Evolutionary conservation across 2,797 vertebrate genomes (phyloP).

Genomic region (Sebastes nivosus): DNA sequence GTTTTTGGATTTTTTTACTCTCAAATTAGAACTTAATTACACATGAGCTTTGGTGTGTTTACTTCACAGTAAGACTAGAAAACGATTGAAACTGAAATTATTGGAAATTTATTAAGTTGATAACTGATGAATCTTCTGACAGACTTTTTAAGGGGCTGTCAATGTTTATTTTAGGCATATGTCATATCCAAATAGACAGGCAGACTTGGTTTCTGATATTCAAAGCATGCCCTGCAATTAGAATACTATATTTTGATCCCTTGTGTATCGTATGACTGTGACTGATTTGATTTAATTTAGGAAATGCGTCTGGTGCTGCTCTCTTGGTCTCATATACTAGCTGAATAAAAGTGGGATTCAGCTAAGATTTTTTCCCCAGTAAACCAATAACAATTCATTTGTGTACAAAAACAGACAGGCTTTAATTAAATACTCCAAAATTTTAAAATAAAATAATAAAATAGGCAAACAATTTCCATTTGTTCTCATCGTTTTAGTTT

Average conservation of each 20-base stretch:
- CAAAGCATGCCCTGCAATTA: neutral
- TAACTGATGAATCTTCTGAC: neutral
- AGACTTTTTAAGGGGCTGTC: neutral
- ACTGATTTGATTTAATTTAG: neutral
- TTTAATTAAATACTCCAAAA: slow-evolving; percentile 79
- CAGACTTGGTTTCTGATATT: neutral
- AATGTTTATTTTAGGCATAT: neutral
- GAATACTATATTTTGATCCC: neutral
- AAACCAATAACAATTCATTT: slow-evolving; percentile 34
- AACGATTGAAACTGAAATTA: neutral
- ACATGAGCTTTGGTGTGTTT: neutral
- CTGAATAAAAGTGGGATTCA: slow-evolving; percentile 5
- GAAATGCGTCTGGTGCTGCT: neutral
- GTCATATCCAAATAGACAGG: neutral
- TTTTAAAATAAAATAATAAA: slow-evolving; percentile 62
- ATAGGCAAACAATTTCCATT: slow-evolving; percentile 63
- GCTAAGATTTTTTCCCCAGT: neutral
- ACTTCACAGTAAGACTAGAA: neutral
- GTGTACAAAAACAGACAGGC: slow-evolving; percentile 68
- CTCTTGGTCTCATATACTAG: neutral
- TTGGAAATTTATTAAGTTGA: neutral
- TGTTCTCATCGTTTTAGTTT: slow-evolving; percentile 73
- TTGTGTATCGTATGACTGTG: neutral
- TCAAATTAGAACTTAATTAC: neutral
- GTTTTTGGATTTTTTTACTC: neutral